phyloP scores from a whole-genome alignment of 2,113 vertebrate species.

The Chionis minor region DNA sequence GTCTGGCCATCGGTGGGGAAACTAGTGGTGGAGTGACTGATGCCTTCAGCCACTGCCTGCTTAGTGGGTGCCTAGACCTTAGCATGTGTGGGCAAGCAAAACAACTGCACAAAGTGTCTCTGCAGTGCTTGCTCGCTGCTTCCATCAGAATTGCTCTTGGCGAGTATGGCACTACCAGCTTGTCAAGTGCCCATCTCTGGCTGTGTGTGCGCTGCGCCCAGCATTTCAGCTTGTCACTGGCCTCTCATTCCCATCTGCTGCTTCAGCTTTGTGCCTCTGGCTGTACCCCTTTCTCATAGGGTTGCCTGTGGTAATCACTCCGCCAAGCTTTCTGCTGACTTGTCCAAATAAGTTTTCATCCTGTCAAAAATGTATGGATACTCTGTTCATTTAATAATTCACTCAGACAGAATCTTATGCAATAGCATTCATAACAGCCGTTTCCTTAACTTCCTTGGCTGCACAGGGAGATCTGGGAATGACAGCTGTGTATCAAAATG shows the following conservation, averaged over 20 bases:
- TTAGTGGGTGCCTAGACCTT: background rate
- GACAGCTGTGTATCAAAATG: background rate
- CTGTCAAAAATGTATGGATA: background rate
- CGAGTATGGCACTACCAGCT: background rate
- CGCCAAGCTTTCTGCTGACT: background rate
- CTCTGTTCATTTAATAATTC: background rate
- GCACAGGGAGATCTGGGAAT: background rate
- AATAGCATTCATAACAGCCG: background rate
- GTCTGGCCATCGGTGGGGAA: background rate
- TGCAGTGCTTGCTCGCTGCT: background rate
- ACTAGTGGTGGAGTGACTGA: background rate
- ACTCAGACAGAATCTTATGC: background rate
- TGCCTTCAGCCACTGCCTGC: background rate
- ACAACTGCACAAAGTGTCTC: background rate
- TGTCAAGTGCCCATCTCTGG: background rate
- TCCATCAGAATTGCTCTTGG: background rate
- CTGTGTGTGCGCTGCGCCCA: background rate
- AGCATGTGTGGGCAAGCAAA: background rate
- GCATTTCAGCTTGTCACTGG: background rate
- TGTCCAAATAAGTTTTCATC: background rate
- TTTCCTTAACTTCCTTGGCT: background rate
- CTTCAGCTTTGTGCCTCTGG: background rate
- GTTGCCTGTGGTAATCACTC: background rate
- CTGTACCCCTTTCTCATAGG: background rate
- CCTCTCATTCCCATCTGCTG: background rate